These are phyloP conservation scores for Leptinotarsa haldemani DNA, from an alignment of 2,888 invertebrate species.

Conservation along the genomic window DNA sequence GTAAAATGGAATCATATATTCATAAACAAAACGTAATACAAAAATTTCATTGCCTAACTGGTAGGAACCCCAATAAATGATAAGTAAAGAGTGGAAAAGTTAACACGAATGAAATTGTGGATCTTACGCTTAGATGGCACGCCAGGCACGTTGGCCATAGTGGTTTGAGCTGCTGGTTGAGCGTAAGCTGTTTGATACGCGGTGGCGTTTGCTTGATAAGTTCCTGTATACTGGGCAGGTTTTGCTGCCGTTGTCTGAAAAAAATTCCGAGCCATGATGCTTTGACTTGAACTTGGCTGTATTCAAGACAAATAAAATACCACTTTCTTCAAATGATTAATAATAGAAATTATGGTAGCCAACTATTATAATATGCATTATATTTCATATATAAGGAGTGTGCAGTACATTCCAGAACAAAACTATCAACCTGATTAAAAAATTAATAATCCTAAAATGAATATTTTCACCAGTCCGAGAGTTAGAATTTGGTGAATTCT, in stretches of 20 bases:
- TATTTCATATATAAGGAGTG: too few relatives aligned
- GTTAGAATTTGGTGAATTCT: too few relatives aligned
- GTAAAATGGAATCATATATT: background rate
- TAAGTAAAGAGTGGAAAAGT: constrained; percentile 20
- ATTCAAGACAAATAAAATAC: background rate
- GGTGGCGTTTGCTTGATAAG: constrained; percentile 69
- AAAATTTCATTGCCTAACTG: background rate
- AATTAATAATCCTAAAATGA: too few relatives aligned
- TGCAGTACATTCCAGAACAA: too few relatives aligned
- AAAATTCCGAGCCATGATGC: constrained; percentile 11
- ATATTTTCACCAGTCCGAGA: too few relatives aligned
- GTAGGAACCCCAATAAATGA: constrained; percentile 21
- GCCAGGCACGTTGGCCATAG: constrained; percentile 70
- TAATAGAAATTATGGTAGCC: too few relatives aligned
- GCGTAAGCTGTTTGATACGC: constrained; percentile 68
- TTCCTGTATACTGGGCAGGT: constrained; percentile 71
- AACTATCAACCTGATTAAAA: too few relatives aligned
- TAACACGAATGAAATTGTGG: background rate
- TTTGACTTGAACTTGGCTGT: background rate
- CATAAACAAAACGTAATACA: background rate
- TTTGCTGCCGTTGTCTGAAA: constrained; percentile 67
- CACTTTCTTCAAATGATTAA: background rate
- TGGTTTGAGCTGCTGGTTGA: constrained; percentile 69
- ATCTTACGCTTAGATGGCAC: constrained; percentile 72
- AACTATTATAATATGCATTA: too few relatives aligned